Evolutionary conservation across 2,797 vertebrate species (phyloP).

Genomic region (Poecile montanus): DNA sequence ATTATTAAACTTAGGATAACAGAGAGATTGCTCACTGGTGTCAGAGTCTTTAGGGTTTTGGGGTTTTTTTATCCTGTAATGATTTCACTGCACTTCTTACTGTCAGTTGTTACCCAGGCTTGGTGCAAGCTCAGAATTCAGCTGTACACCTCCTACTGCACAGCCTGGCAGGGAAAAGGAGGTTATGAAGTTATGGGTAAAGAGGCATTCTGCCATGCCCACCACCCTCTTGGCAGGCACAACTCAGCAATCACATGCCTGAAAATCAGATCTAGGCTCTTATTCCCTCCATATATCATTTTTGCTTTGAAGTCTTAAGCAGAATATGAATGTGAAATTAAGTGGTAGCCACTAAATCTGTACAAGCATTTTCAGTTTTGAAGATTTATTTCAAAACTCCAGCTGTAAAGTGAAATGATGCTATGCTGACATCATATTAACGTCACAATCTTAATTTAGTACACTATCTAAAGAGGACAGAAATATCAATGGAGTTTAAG

Average conservation of each 20-base stretch:
- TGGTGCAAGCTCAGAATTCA: not conserved
- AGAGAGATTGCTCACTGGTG: not conserved
- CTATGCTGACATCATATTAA: not conserved
- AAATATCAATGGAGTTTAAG: not conserved
- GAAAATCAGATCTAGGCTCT: not conserved
- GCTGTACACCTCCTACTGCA: not conserved
- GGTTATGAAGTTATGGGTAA: not conserved
- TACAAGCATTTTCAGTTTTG: not conserved
- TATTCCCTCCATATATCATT: not conserved
- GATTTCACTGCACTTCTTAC: not conserved
- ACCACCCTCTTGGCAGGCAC: not conserved
- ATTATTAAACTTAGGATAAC: not conserved
- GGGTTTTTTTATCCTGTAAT: not conserved
- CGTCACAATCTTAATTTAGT: not conserved
- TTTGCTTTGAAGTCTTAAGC: slow-evolving; percentile 22
- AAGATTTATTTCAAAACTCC: not conserved
- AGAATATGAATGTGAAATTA: slow-evolving; percentile 14
- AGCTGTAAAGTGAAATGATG: slow-evolving; percentile 25
- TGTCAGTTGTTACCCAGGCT: not conserved
- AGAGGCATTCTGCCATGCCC: not conserved
- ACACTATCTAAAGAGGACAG: not conserved
- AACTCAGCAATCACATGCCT: not conserved
- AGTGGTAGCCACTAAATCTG: not conserved
- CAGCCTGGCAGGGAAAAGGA: not conserved
- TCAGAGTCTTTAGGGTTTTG: not conserved